These are phyloP conservation scores for Drosophila lacertosa DNA, from an alignment of 1,140 invertebrate genomes.

Conservation along the genomic window DNA sequence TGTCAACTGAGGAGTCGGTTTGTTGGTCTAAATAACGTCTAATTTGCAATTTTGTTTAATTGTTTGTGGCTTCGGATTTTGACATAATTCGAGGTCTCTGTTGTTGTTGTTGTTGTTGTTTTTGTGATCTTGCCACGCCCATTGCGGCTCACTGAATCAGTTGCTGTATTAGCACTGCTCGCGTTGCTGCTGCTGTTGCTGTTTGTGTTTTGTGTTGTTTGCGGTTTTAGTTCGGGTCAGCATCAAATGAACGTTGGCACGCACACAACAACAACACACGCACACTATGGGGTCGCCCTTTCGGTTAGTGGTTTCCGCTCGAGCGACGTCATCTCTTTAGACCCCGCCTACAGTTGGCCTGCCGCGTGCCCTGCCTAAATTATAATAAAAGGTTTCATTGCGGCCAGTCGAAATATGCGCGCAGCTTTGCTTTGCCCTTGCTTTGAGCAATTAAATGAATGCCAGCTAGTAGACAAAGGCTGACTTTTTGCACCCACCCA, in stretches of 20 bases:
- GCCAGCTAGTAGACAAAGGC: slow-evolving; percentile 50
- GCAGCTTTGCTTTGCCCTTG: slow-evolving; percentile 35
- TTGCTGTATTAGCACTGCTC: slow-evolving; percentile 19
- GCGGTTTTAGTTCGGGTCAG: slow-evolving; percentile 77
- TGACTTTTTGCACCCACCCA: neutral
- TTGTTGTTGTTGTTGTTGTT: slow-evolving; percentile 16
- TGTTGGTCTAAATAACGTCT: slow-evolving; percentile 76
- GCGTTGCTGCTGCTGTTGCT: slow-evolving; percentile 28
- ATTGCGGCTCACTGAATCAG: slow-evolving; percentile 13
- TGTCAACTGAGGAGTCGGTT: slow-evolving; percentile 49
- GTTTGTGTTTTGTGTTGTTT: slow-evolving; percentile 75
- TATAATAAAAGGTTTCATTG: slow-evolving; percentile 77
- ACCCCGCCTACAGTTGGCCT: slow-evolving; percentile 2
- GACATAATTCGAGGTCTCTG: slow-evolving; percentile 64
- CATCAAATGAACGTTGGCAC: slow-evolving; percentile 67
- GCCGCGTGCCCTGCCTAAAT: slow-evolving; percentile 67
- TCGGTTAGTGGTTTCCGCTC: slow-evolving; percentile 63
- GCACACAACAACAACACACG: slow-evolving; percentile 25
- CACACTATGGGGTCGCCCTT: slow-evolving; percentile 8
- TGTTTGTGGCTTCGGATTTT: slow-evolving; percentile 79
- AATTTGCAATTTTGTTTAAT: slow-evolving; percentile 83
- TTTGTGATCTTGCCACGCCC: slow-evolving; percentile 35
- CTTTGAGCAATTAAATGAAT: slow-evolving; percentile 68
- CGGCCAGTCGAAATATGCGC: slow-evolving; percentile 53
- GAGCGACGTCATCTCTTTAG: slow-evolving; percentile 23